Conservation (phyloP, 2,113 vertebrate species). For the Oreochromis tanganicae region DNA sequence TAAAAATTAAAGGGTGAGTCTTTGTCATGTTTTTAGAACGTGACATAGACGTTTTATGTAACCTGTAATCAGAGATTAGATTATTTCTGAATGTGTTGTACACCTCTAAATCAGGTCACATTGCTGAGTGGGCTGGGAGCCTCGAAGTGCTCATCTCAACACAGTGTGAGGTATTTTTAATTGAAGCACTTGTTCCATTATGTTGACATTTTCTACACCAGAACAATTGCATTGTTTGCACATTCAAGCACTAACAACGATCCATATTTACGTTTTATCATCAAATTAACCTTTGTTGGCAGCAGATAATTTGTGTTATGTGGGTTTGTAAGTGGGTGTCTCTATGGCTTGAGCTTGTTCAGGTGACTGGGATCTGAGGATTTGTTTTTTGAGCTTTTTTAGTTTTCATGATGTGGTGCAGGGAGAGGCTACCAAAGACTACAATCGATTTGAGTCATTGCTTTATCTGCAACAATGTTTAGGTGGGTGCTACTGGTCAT, state of each 20-base stretch:
- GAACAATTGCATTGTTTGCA: not conserved
- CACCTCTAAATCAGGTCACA: not conserved
- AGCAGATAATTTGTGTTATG: not conserved
- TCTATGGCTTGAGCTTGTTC: not conserved
- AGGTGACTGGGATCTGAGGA: not conserved
- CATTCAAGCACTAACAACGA: not conserved
- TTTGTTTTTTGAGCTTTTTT: not conserved
- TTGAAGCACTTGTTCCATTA: not conserved
- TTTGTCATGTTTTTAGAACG: not conserved
- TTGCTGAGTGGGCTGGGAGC: not conserved
- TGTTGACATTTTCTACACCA: not conserved
- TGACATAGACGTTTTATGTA: not conserved
- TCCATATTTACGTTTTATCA: not conserved
- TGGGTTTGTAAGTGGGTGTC: not conserved
- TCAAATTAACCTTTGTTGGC: not conserved
- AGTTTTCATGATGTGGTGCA: not conserved
- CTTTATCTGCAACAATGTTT: not conserved
- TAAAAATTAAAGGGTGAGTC: not conserved
- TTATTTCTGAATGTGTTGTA: not conserved
- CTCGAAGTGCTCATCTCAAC: not conserved
- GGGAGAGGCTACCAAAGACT: not conserved
- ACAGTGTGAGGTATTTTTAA: not conserved
- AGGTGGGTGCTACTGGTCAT: not conserved
- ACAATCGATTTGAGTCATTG: not conserved
- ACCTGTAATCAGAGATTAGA: not conserved